Evolutionary conservation across 2,797 vertebrate species (phyloP).

Genomic region (Lagocephalus sceleratus): DNA sequence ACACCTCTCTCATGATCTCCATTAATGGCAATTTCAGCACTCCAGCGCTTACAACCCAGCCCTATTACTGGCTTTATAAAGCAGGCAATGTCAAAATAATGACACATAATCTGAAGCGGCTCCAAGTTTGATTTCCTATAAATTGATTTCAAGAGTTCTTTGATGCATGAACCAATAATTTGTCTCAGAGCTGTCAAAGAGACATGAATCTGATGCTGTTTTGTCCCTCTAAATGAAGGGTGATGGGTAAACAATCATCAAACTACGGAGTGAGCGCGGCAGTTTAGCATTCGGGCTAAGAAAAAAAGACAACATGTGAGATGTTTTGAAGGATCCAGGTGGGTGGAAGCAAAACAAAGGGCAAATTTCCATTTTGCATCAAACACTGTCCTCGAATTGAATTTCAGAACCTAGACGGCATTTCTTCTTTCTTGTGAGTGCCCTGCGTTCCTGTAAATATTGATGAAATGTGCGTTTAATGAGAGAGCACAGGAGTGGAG

Average conservation of each 20-base stretch:
- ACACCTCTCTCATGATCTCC: slow-evolving; percentile 34
- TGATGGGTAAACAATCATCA: slow-evolving; percentile 23
- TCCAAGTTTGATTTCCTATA: slow-evolving; percentile 39
- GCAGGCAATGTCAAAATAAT: slow-evolving; percentile 22
- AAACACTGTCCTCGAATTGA: slow-evolving; percentile 11
- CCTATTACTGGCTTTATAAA: neutral
- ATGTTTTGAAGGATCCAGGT: slow-evolving; percentile 7
- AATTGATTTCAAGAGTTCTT: slow-evolving; percentile 55
- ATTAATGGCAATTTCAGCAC: slow-evolving; percentile 30
- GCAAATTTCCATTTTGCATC: slow-evolving; percentile 1
- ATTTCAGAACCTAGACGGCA: slow-evolving; percentile 7
- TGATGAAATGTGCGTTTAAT: slow-evolving; percentile 39
- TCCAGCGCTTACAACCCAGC: slow-evolving; percentile 16
- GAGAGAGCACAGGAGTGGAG: slow-evolving; percentile 21
- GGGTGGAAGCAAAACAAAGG: neutral
- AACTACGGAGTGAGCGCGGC: slow-evolving; percentile 4
- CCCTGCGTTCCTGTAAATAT: slow-evolving; percentile 54
- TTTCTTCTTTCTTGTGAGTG: slow-evolving; percentile 13
- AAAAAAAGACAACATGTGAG: neutral
- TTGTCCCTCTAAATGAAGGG: slow-evolving; percentile 7
- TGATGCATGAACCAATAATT: slow-evolving; percentile 45
- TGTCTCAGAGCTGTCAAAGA: slow-evolving; percentile 31
- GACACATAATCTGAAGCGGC: slow-evolving; percentile 41
- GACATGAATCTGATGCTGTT: slow-evolving; percentile 43
- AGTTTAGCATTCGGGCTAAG: slow-evolving; percentile 13